Evolutionary conservation across 2,888 invertebrate species (phyloP), one percentile per base, ranked within the genome.

Genomic region (Tetragonisca angustula): DNA sequence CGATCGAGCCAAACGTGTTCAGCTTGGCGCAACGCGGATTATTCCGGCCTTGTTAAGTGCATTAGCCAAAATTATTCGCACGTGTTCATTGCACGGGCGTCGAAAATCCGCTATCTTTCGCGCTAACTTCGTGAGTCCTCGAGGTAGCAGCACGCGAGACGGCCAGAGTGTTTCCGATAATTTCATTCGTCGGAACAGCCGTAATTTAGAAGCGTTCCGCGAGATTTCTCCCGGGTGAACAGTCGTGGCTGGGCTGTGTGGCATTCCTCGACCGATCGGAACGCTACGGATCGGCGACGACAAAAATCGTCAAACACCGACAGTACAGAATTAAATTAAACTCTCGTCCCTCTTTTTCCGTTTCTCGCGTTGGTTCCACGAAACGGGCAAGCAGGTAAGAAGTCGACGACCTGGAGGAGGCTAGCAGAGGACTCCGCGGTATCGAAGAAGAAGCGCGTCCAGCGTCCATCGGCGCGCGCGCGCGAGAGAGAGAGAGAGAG

Each of bases 351-450:
- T 85, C n/a, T 36, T 78, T 82, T 78, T 82, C 79, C 76, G 76
- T 77, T 79, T 79, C 83, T 71, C 74, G 83, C 86, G 87, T 76
- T 76, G 83, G 84, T 92, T 92, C 92, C 91, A 92, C 90, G 92
- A 92, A 92, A 21, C n/a, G 11, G 43, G 83, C 87, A 81, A 80
- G 69, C 85, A 87, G 87, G 89, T 86, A 88, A 90, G 89, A 78
- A 89, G 92, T 92, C 93, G 92, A 91, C 90, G 93, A 93, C 92
- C 93, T 87, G 83, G 78, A 68, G 70, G 43, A 43, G 43, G 43
- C 11, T 9, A 75, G 76, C 27, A 36, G 83, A 76, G 79, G 72
- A 77, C 67, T 32, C 32, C 54, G 75, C 79, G 70, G 11, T 43
- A 43, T 11, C 76, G 73, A 59, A 71, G 24, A 43, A 76, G 52